These are phyloP conservation scores for Ailurus styani DNA, from an alignment of 2,113 vertebrate genomes.

Conservation along the genomic window DNA sequence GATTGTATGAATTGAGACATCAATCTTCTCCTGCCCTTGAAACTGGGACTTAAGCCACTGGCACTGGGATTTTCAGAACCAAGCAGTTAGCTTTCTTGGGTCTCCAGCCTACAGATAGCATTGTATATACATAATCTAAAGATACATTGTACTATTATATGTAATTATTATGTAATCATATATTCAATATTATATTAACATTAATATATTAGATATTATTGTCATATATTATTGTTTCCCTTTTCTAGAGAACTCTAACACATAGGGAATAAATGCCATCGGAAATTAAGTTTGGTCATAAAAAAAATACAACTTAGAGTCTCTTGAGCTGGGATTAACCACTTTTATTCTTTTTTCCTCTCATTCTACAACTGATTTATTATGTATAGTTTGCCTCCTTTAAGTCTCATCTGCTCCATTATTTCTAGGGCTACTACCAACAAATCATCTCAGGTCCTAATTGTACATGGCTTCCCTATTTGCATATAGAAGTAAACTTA, in stretches of 20 bases:
- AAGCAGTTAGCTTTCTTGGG: background rate
- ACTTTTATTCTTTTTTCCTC: background rate
- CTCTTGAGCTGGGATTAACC: background rate
- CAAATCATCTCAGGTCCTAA: background rate
- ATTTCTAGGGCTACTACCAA: background rate
- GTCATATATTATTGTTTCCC: background rate
- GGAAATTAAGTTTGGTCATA: background rate
- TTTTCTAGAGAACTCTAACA: background rate
- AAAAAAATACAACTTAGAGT: background rate
- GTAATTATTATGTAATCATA: background rate
- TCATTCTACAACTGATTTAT: background rate
- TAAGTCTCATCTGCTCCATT: background rate
- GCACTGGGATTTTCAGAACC: background rate
- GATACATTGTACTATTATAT: background rate
- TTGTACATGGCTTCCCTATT: background rate
- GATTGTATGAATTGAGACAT: background rate
- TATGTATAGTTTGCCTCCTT: background rate
- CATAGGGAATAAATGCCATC: background rate
- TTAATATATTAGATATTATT: background rate
- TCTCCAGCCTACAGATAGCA: background rate
- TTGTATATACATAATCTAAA: background rate
- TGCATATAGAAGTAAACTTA: background rate
- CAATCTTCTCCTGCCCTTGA: background rate
- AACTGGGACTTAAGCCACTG: background rate
- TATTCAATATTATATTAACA: background rate